Base-by-base conservation (phyloP, 2,888 invertebrate species). In the Scaptomyza tumidula region DNA sequence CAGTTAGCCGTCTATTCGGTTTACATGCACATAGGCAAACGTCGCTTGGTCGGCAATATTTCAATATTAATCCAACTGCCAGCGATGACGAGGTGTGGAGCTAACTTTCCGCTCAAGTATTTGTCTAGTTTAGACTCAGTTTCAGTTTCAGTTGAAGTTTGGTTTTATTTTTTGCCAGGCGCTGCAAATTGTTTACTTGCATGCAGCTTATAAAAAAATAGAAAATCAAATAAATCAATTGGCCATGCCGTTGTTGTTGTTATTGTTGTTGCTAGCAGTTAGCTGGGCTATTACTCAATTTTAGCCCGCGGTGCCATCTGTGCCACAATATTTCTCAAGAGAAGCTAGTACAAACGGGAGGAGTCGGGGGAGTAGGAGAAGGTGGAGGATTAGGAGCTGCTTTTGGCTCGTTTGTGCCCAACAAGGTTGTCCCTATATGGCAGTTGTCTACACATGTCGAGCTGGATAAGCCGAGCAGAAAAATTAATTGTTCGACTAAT, bases 11-110 rank as follows among this genome's bases (percentile, higher is more conserved):
- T 53, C 39, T 56, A 3, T 58, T 75, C 71, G 60, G 72, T 73
- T 82, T 82, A 82, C 82, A 85, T 85, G 86, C 66, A 10, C 31
- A 64, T 75, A 74, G 71, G 68, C 82, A 39, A 53, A 61, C 69
- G 68, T 74, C 68, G 66, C 70, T 71, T n/a, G 68, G 72, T 41
- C 67, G 71, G 88, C 86, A 84, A 89, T 88, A 89, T 88, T 89
- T 88, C 89, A 88, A 88, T 89, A 88, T 88, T 89, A 89, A 88
- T 89, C 89, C 89, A 89, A 83, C 86, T 89, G 88, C 87, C 89
- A 89, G 71, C 84, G 80, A 87, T 85, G 80, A 81, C 88, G 81
- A 86, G 78, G 86, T 88, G 84, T 81, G 78, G 52, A 64, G 81
- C 84, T 74, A 70, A 79, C 86, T 83, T 80, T 81, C 73, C 81